Conservation (phyloP, 2,797 vertebrate genomes). For the Rhinogobio ventralis region DNA sequence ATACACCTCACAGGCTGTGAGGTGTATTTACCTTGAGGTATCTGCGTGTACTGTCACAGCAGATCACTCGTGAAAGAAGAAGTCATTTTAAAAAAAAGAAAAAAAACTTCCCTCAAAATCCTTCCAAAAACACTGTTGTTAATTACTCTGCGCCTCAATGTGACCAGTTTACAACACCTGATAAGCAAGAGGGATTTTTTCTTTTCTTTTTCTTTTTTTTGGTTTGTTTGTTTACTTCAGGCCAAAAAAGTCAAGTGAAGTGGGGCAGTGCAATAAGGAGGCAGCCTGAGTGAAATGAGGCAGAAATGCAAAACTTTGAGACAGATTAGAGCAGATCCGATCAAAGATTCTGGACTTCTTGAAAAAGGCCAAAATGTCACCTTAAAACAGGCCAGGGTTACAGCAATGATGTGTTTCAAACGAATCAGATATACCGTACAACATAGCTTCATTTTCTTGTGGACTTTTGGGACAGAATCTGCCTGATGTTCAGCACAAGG, state of each 20-base stretch:
- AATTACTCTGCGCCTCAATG: background rate
- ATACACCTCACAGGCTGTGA: background rate
- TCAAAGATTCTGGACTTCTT: slow-evolving; percentile 59
- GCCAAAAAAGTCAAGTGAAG: background rate
- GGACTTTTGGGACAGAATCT: background rate
- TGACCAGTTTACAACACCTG: background rate
- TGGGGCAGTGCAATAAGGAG: slow-evolving; percentile 35
- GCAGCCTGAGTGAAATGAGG: slow-evolving; percentile 52
- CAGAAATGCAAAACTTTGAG: slow-evolving; percentile 63
- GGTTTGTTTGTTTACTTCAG: slow-evolving; percentile 10
- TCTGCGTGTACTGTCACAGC: slow-evolving; percentile 35
- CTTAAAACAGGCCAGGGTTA: background rate
- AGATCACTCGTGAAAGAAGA: slow-evolving; percentile 3
- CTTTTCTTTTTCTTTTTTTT: background rate
- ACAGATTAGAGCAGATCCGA: slow-evolving; percentile 62
- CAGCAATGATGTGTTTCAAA: background rate
- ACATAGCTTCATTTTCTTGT: background rate
- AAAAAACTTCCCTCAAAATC: slow-evolving; percentile 7
- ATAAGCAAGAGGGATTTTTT: background rate
- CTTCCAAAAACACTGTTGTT: background rate
- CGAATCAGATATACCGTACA: background rate
- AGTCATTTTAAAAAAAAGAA: no score
- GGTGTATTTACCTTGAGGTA: slow-evolving; percentile 38
- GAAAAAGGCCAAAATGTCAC: slow-evolving; percentile 63
- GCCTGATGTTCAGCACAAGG: slow-evolving; percentile 1